Evolutionary conservation across 1,140 invertebrate species (phyloP).

Genomic region (Drosophila ohnishii): DNA sequence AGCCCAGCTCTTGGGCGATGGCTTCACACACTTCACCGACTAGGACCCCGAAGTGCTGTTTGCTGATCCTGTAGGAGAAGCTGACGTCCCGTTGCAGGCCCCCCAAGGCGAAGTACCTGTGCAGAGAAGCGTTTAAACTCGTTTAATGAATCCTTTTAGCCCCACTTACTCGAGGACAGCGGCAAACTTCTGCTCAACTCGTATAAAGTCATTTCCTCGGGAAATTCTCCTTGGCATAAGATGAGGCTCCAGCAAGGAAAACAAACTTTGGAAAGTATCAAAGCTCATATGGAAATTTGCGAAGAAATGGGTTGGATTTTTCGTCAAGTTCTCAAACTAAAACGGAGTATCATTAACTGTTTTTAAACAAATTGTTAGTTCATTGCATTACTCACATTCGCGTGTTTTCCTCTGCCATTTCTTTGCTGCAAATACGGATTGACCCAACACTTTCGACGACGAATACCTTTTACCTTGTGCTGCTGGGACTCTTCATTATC

Average conservation of each 20-base stretch:
- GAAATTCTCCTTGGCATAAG: not conserved
- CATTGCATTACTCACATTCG: not conserved
- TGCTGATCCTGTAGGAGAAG: constrained; percentile 4
- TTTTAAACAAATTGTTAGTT: no score
- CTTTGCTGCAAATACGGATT: constrained; percentile 6
- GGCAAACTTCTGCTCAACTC: constrained; percentile 1
- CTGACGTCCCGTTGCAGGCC: not conserved
- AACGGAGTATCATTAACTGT: not conserved
- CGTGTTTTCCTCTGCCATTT: constrained; percentile 2
- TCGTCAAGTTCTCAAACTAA: constrained; percentile 8
- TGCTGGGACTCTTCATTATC: not conserved
- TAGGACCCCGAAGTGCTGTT: not conserved
- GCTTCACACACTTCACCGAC: not conserved
- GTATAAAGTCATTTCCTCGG: not conserved
- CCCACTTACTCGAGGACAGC: constrained; percentile 3
- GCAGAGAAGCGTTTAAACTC: not conserved
- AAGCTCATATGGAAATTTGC: constrained; percentile 12
- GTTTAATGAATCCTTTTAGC: not conserved
- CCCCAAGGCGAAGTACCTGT: constrained; percentile 2
- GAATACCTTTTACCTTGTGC: no score
- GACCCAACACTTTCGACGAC: not conserved
- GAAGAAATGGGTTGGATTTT: constrained; percentile 10
- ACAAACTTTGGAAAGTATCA: constrained; percentile 8
- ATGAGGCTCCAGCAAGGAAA: not conserved
- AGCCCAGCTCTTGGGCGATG: not conserved